phyloP scores from a whole-genome alignment of 2,113 vertebrate species.

The Haemorhous mexicanus region DNA sequence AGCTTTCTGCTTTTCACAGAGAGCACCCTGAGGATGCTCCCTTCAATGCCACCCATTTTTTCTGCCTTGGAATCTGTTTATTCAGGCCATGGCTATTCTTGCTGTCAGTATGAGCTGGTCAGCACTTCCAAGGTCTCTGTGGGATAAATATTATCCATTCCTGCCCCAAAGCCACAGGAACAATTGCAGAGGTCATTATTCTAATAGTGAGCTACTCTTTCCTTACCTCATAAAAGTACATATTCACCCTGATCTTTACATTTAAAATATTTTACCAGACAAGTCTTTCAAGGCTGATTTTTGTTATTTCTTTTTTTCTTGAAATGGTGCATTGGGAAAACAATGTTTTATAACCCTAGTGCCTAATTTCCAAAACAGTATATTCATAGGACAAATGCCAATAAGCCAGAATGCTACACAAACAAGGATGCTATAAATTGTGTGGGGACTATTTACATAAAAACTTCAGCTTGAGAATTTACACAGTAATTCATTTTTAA shows the following conservation, averaged over 20 bases:
- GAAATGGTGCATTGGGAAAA: conserved; percentile 34
- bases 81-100: background rate
- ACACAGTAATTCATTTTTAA: conserved; percentile 60
- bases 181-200: background rate
- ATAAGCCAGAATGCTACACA: conserved; percentile 58
- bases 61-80: background rate
- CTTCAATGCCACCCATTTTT: background rate
- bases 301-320: background rate
- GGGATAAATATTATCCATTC: background rate
- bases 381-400: conserved; percentile 72
- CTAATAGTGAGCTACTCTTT: background rate
- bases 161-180: background rate
- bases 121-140: background rate
- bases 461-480: conserved; percentile 57
- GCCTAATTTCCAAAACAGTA: conserved; percentile 66
- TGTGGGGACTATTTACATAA: conserved; percentile 58
- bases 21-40: background rate
- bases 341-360: conserved; percentile 54
- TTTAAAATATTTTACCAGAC: conserved; percentile 44
- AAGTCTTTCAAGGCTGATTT: conserved; percentile 19
- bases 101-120: background rate
- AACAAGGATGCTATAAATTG: conserved; percentile 71
- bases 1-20: background rate
- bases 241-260: background rate
- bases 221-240: background rate